Base-by-base conservation (phyloP, 1,140 invertebrate species). In the Coboldia fuscipes region DNA sequence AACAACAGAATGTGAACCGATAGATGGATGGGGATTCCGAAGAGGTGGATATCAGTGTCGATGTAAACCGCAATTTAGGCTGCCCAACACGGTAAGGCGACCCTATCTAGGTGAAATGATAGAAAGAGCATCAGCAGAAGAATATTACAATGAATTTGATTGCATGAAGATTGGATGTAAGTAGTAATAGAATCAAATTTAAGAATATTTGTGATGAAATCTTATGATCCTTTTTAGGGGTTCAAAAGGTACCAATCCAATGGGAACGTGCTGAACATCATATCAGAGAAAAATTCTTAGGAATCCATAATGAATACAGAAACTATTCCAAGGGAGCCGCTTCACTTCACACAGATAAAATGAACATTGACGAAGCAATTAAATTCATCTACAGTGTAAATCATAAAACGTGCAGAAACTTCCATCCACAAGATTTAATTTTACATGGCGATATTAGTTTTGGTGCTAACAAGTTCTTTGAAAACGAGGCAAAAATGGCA, bases 1-100 rank as follows among this genome's bases (percentile, higher is more conserved):
- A 46, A 92, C 88, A 9, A 97, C 92, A 13, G 84, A 93, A 78
- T 97, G 93, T 62, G 92, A 97, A 61, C 92, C 92, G 1, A 55
- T 97, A 16, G 76, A 92, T 51, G 92, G 92, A 4, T 97, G 80
- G 75, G 93, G 92, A 21, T 93, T 92, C 49, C 63, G 86, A 40
- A 66, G 92, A 48, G 92, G 92, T 36, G 92, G 88, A 16, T 97
- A 97, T 58, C 86, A 94, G 51, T 97, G 86, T 56, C 66, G 85
- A 41, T 97, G 92, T 61, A 68, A 72, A 43, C 89, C 92, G 5
- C 84, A 89, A 3, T 86, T 64, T 48, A 66, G 92, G 39, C 65
- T 93, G 37, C 92, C 92, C 0, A 75, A 74, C 41, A 68, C 78
- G 17, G 80, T 90, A 14, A 62, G 88, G 41, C 66, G 84, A 36